A percentile compares a stretch with the other conserved stretches of the same genome.
phyloP scores from a whole-genome alignment of 1,140 invertebrate genomes.

The Gerris buenoi region DNA sequence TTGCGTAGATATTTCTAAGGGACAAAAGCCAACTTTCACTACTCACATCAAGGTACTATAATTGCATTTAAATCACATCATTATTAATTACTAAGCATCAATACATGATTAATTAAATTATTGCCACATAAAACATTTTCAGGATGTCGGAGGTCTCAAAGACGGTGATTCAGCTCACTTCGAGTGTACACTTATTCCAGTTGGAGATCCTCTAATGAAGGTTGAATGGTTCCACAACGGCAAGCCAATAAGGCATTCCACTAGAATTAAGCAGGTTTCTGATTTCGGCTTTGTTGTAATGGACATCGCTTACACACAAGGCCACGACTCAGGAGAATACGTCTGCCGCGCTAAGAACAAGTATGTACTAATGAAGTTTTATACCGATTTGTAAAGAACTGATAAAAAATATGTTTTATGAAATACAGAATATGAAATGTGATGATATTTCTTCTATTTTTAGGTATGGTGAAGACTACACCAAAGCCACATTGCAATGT shows the following conservation, averaged over 20 bases:
- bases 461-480: constrained; percentile 72
- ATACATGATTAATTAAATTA: too few relatives aligned
- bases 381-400: neutral
- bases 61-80: too few relatives aligned
- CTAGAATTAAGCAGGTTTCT: constrained; percentile 82
- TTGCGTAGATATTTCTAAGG: constrained; percentile 67
- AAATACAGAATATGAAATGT: too few relatives aligned
- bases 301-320: constrained; percentile 86
- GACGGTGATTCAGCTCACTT: constrained; percentile 86
- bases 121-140: too few relatives aligned
- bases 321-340: constrained; percentile 85
- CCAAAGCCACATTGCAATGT: constrained; percentile 64
- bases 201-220: constrained; percentile 83
- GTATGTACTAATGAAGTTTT: constrained; percentile 25
- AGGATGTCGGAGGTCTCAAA: constrained; percentile 68
- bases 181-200: constrained; percentile 77
- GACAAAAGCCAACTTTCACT: constrained; percentile 74
- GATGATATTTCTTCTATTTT: constrained; percentile 8
- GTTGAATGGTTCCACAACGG: constrained; percentile 95
- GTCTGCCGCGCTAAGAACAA: constrained; percentile 78
- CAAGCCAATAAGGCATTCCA: constrained; percentile 68
- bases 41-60: constrained; percentile 49
- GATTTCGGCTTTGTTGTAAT: constrained; percentile 93
- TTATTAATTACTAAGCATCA: too few relatives aligned
- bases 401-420: neutral